Evolutionary conservation across 1,140 invertebrate genomes (phyloP), one percentile per base, ranked within the genome.

Genomic region (Leptinotarsa lineolata): DNA sequence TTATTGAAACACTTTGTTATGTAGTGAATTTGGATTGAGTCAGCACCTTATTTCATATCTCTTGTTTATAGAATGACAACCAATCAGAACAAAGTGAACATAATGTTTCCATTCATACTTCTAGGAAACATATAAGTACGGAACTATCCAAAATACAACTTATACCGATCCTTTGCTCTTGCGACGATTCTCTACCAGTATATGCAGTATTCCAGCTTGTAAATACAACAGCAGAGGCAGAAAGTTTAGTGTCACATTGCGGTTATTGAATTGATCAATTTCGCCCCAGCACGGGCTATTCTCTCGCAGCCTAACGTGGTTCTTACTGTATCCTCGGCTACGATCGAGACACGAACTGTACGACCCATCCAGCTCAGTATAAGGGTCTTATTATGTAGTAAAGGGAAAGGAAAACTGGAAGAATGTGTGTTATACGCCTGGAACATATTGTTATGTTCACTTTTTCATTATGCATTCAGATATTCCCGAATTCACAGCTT

Each of bases 241-340:
- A 80, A 79, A 81, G 76, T 83, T 81, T 82, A 81, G 75, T 80
- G 69, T 76, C 80, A 83, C 81, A 81, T 84, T 83, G 81, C 75
- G 83, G 83, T 84, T 84, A 84, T 84, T 83, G 82, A 84, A 84
- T 84, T 83, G 82, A 83, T 84, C 83, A 84, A 84, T 84, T 84
- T 81, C 80, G 80, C 73, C 81, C 74, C 82, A 78, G 79, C 81
- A 82, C 80, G 81, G 79, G 71, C 80, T 79, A 80, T 82, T 81
- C 76, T 76, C 75, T 77, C 77, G 61, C 77, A 80, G 76, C 76
- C 75, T 78, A 54, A 54, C 75, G 70, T 68, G 72, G 72, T 69
- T 68, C 59, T 73, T 74, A 69, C 22, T 74, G 70, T 77, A 77
- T 75, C 68, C 70, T 72, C 48, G n/a, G 48, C 48, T 54, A 54